Base-by-base conservation (phyloP, 1,140 invertebrate species). In the Pachyrhynchus sulphureomaculatus region DNA sequence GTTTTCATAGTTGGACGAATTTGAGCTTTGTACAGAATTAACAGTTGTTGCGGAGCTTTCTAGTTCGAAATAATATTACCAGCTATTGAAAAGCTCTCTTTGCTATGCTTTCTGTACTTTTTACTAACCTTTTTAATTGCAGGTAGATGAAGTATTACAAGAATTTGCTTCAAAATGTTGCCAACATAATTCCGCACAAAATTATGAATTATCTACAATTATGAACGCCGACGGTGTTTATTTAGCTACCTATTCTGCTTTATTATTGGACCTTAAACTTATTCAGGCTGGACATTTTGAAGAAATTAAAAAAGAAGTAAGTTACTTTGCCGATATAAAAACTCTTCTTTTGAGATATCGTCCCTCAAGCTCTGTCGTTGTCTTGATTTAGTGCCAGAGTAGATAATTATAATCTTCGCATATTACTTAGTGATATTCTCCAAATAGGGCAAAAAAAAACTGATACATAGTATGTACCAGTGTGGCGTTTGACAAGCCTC, bases 151-250 rank as follows among this genome's bases (percentile, higher is more conserved):
- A 74, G 88, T 90, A 1, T 78, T 96, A 66, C 93, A 95, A 76
- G 88, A 91, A 70, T 95, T 96, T 74, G 88, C 93, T 0, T 95
- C 93, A 0, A 87, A 90, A 59, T 94, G 94, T 71, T 96, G 93
- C 77, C 86, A 94, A 80, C 89, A 93, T 84, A 85, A 85, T 72
- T 79, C 78, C 48, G 80, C 79, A 41, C 76, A 83, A 77, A 78
- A 82, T 56, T 80, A 84, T 59, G 79, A 79, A 37, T 81, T 79
- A 3, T 78, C 86, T 2, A 91, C 90, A 18, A 93, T 96, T 39
- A 90, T 96, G 79, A 97, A 97, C 77, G 93, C 93, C 17, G 94
- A 97, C 80, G 93, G 93, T 44, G 91, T 97, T 44, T 97, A 97
- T 75, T 79, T 96, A 48, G 90, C 93, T 1, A 92, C 91, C 0